A percentile compares a stretch with the other conserved stretches of the same genome.
phyloP scores from a whole-genome alignment of 1,140 invertebrate genomes.

The Lepidurus packardi region DNA sequence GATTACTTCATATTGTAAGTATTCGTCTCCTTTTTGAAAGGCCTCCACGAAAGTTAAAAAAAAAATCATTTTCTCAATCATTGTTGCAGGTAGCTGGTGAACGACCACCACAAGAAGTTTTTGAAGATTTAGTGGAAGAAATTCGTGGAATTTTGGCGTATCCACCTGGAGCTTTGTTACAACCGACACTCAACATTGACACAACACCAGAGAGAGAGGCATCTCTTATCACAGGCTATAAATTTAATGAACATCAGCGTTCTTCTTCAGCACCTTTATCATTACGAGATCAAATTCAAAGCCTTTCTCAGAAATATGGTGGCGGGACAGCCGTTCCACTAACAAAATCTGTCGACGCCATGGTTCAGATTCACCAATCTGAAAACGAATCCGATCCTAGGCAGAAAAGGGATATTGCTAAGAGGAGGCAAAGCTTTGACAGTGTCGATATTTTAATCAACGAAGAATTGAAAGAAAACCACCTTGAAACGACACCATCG shows the following conservation, averaged over 20 bases:
- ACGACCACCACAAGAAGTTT: constrained; percentile 38
- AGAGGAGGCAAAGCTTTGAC: constrained; percentile 30
- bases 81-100: constrained; percentile 38
- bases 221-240: background rate
- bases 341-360: background rate
- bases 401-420: background rate
- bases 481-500: background rate
- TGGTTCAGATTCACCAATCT: constrained; percentile 25
- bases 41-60: background rate
- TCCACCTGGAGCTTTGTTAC: constrained; percentile 32
- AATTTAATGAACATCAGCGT: background rate
- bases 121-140: constrained; percentile 39
- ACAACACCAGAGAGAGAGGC: background rate
- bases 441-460: constrained; percentile 33
- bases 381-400: background rate
- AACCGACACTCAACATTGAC: background rate
- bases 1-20: constrained; percentile 72
- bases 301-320: background rate
- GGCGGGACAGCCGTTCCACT: background rate
- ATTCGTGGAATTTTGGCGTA: constrained; percentile 37
- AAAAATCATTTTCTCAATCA: background rate
- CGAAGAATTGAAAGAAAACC: constrained; percentile 30
- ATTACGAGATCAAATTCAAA: constrained; percentile 22
- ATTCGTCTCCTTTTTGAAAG: constrained; percentile 12
- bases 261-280: constrained; percentile 11